Base-by-base conservation (phyloP, 2,113 vertebrate genomes). In the Urocolius indicus region DNA sequence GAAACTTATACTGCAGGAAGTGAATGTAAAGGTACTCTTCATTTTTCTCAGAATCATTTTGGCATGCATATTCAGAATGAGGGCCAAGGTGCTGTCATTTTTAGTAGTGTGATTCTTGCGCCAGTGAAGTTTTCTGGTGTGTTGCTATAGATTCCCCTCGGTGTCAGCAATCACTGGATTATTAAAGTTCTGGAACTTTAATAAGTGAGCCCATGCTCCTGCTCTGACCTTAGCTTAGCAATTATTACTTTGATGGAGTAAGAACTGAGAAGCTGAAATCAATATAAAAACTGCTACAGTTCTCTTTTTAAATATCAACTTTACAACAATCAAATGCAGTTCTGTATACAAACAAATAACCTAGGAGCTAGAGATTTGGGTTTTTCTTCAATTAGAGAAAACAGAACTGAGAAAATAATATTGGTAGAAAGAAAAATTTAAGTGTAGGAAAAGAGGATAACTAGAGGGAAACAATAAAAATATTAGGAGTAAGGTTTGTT, bases 31-130 rank as follows among this genome's bases (percentile, higher is more conserved):
- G 34, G 17, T 17, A 38, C 67, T 88, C 24, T 32, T 76, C n/a
- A 18, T 45, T 84, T 86, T 79, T 69, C 46, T 69, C 63, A 34
- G 45, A 48, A 36, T 74, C 52, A 89, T 87, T 91, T 84, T 93
- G 63, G 20, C 59, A 91, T 80, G 51, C 11, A 45, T 80, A 26
- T 20, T 18, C 6, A 65, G 36, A 87, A 84, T 45, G n/a, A 84
- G 16, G 78, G 36, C 54, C 80, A 80, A 85, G 61, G 18, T 61
- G 16, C 26, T 73, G 46, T 48, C 30, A 58, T 27, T 84, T 90
- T 66, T 45, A 80, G 26, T 29, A 34, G 34, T 13, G 20, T 66
- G 20, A 80, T 51, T 65, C 68, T 69, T 84, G 51, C 59, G 75
- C 24, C 27, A 43, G 36, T 67, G 27, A 59, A 49, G 58, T 72